Evolutionary conservation across 2,113 vertebrate species (phyloP).

Genomic region (Engraulis encrasicolus): DNA sequence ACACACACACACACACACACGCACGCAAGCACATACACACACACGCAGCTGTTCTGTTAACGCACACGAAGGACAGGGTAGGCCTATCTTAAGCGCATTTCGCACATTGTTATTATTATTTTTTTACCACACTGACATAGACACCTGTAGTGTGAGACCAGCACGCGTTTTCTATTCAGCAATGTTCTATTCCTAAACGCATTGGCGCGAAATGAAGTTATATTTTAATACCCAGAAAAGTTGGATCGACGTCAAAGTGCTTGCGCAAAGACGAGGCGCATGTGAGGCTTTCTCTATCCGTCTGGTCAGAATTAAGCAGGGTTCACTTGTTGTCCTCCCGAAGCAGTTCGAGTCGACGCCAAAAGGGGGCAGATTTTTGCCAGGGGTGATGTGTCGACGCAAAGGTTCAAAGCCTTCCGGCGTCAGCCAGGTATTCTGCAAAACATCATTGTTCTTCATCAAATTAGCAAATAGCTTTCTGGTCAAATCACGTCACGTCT

Average conservation of each 20-base stretch:
- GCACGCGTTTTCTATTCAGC: neutral
- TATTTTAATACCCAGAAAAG: neutral
- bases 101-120: too few relatives aligned
- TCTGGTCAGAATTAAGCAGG: neutral
- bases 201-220: neutral
- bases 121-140: neutral
- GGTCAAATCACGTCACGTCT: neutral
- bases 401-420: neutral
- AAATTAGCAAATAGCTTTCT: neutral
- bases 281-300: neutral
- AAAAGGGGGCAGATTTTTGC: slow-evolving; percentile 22
- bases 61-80: neutral
- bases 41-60: too few relatives aligned
- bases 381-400: neutral
- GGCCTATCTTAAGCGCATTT: neutral
- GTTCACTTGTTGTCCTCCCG: neutral
- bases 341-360: neutral
- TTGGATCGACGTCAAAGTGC: neutral
- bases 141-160: neutral
- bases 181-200: neutral
- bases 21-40: neutral
- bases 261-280: neutral
- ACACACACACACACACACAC: too few relatives aligned
- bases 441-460: neutral
- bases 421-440: neutral